Base-by-base conservation (phyloP, 1,140 invertebrate genomes). In the Parapsyche elsis region DNA sequence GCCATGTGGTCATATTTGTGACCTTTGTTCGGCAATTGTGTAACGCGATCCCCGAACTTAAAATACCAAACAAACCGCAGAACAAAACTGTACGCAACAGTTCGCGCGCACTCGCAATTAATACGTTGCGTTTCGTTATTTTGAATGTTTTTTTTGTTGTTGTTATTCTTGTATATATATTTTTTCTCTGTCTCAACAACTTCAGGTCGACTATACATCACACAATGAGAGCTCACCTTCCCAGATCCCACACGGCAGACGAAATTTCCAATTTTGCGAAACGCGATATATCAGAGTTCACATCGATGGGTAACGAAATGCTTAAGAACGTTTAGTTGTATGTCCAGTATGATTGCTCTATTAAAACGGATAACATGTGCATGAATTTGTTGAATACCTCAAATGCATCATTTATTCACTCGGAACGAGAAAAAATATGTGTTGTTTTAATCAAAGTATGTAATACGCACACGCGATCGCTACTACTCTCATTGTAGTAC, bases 51-150 rank as follows among this genome's bases (percentile, higher is more conserved):
- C 16, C 49, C 49, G 49, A 16, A 53, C 12, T 53, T 23, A 67
- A 67, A 67, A 67, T 67, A 67, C n/a, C 64, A 67, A 67, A 67
- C 49, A 16, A 1, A 53, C 49, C 10, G 12, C 10, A 67, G 64
- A 67, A 30, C 23, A 67, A 4, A 30, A 67, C 21, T 5, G 44
- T 38, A 38, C 71, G 71, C 71, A 73, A 73, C 71, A 73, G 44
- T 73, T 73, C 30, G 16, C 38, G 30, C 71, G 14, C 45, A n/a
- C 44, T 30, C 71, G 26, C 71, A 73, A 73, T 73, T 46, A 73
- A 73, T 73, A 46, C 9, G 16, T 23, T 57, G 53, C 53, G 53
- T 73, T 46, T 73, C 30, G 38, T 1, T 21, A 46, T 46, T 73
- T 46, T 26, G 23, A 9, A 19, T 53, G 16, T 19, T 61, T 21